Conservation (phyloP, 1,140 invertebrate species). For the Frieseomelitta varia region DNA sequence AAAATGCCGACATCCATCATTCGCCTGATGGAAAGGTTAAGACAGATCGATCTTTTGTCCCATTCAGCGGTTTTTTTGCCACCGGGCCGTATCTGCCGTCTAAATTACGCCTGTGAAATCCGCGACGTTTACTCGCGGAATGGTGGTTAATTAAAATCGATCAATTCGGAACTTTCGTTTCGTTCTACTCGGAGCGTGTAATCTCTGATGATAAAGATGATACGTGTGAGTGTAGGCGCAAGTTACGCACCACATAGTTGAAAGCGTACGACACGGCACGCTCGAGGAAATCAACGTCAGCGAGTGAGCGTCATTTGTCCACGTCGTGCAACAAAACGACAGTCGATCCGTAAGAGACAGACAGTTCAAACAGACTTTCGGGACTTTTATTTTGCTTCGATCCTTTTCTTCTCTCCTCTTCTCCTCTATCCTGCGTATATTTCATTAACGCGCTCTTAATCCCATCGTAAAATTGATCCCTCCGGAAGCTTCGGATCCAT, state of each 20-base stretch:
- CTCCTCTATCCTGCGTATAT: conserved; percentile 3
- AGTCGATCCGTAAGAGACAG: conserved; percentile 2
- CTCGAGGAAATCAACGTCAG: conserved; percentile 14
- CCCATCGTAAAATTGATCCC: conserved; percentile 36
- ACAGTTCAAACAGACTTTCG: conserved; percentile 12
- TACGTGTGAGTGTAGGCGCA: too few species aligned
- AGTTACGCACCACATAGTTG: background rate
- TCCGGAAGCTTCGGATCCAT: background rate
- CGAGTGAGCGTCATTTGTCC: conserved; percentile 21
- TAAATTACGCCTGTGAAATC: background rate
- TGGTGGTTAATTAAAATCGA: background rate
- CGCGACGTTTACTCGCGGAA: background rate
- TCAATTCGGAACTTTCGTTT: background rate
- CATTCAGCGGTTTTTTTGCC: background rate
- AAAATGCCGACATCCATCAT: conserved; percentile 41
- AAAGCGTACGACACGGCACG: too few species aligned
- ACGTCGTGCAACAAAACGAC: conserved; percentile 15
- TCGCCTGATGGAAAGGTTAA: conserved; percentile 43
- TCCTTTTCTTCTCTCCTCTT: background rate
- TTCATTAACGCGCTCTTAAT: conserved; percentile 40
- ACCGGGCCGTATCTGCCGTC: too few species aligned
- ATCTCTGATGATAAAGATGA: background rate
- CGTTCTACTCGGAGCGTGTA: background rate
- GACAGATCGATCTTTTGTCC: conserved; percentile 31
- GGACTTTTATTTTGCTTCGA: conserved; percentile 33